These are phyloP conservation scores for Melanotaenia pygmaea DNA, from an alignment of 2,797 vertebrate species.

Conservation along the genomic window DNA sequence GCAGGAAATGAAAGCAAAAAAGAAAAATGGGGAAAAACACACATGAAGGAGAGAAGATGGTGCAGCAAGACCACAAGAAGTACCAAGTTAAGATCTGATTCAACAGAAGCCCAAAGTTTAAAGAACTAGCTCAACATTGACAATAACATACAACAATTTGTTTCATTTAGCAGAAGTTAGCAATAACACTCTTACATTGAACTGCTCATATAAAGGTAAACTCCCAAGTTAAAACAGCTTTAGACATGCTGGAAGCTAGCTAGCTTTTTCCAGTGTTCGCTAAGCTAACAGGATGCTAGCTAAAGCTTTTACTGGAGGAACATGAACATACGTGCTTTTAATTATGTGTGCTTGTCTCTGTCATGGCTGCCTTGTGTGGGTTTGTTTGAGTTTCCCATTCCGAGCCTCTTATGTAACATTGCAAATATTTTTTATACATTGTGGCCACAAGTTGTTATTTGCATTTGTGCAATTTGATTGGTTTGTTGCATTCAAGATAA, in stretches of 20 bases:
- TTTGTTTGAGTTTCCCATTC: no score
- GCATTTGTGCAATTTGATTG: no score
- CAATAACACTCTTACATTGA: background rate
- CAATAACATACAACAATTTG: background rate
- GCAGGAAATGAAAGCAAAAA: background rate
- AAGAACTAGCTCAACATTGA: conserved; percentile 22
- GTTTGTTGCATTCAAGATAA: no score
- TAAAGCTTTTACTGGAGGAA: background rate
- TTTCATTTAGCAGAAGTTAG: background rate
- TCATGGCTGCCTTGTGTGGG: no score
- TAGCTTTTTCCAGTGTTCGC: background rate
- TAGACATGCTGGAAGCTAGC: background rate
- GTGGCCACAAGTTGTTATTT: no score
- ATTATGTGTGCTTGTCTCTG: background rate
- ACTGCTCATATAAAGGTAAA: background rate
- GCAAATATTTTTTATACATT: no score
- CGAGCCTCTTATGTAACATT: no score
- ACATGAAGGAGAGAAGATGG: background rate
- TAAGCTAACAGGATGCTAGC: background rate
- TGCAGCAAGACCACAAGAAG: conserved; percentile 10
- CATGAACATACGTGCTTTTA: background rate
- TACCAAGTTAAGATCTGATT: conserved; percentile 17
- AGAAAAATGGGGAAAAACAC: background rate
- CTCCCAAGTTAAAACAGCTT: background rate
- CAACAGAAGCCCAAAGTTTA: background rate